Conservation (phyloP, 2,888 invertebrate genomes). For the Agrochola macilenta region DNA sequence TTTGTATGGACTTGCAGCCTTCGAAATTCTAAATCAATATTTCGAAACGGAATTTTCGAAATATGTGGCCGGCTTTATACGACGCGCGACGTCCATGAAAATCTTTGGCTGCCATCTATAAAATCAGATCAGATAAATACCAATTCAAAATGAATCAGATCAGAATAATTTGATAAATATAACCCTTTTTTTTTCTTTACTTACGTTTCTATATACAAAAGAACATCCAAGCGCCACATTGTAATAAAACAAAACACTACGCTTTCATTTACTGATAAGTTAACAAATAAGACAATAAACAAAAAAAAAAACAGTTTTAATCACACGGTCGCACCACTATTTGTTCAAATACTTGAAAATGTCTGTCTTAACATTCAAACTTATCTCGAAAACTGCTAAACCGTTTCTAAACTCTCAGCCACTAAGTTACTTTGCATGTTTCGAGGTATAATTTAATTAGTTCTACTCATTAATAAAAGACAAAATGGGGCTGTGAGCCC, state of each 20-base stretch:
- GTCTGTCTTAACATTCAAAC: not conserved
- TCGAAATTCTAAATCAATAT: too few species aligned
- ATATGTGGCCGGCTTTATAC: too few species aligned
- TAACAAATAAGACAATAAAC: not conserved
- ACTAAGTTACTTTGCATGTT: not conserved
- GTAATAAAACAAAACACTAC: not conserved
- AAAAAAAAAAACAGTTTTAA: not conserved
- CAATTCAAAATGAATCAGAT: too few species aligned
- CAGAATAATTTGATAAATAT: too few species aligned
- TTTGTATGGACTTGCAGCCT: too few species aligned
- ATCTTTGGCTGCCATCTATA: not conserved
- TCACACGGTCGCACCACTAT: not conserved
- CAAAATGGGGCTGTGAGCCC: not conserved
- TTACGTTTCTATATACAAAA: slow-evolving; percentile 33
- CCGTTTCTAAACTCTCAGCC: not conserved
- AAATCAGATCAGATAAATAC: too few species aligned
- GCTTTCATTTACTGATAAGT: not conserved
- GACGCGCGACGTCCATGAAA: not conserved
- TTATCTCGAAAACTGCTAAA: slow-evolving; percentile 15
- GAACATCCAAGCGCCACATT: slow-evolving; percentile 39
- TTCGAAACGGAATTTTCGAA: too few species aligned
- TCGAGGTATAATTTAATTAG: not conserved
- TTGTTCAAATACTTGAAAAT: not conserved
- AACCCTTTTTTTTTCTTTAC: not conserved
- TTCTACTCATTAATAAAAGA: not conserved